Evolutionary conservation across 2,113 vertebrate species (phyloP).

Genomic region (Oryzias melastigma): DNA sequence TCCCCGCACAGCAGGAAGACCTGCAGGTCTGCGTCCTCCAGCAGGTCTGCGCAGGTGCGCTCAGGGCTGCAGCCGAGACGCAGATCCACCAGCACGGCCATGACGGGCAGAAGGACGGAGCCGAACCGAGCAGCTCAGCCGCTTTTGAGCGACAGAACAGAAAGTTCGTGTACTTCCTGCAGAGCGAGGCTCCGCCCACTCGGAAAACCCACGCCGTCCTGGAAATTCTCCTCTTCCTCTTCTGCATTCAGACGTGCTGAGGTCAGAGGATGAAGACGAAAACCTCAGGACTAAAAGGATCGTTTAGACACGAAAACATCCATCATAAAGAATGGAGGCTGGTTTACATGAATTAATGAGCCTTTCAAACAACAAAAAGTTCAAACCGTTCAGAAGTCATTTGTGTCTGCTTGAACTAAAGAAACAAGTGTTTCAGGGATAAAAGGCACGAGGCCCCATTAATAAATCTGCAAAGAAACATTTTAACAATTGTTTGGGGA

Average conservation of each 20-base stretch:
- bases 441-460: too few relatives aligned
- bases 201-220: conserved; percentile 14
- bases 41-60: not conserved
- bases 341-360: too few relatives aligned
- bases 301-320: too few relatives aligned
- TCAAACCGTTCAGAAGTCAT: too few relatives aligned
- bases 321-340: too few relatives aligned
- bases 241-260: conserved; percentile 9
- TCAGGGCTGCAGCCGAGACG: conserved; percentile 9
- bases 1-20: conserved; percentile 50
- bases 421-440: too few relatives aligned
- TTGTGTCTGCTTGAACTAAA: too few relatives aligned
- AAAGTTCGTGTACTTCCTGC: conserved; percentile 25
- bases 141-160: not conserved
- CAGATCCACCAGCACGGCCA: conserved; percentile 53
- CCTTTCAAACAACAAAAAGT: too few relatives aligned
- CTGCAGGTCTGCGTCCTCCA: not conserved
- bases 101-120: not conserved
- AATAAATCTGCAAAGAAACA: too few relatives aligned
- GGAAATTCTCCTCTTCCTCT: conserved; percentile 21
- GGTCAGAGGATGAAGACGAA: too few relatives aligned
- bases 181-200: conserved; percentile 28
- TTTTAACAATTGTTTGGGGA: too few relatives aligned
- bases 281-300: too few relatives aligned
- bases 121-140: not conserved